phyloP scores from a whole-genome alignment of 1,140 invertebrate species.

The Bombus superbus region DNA sequence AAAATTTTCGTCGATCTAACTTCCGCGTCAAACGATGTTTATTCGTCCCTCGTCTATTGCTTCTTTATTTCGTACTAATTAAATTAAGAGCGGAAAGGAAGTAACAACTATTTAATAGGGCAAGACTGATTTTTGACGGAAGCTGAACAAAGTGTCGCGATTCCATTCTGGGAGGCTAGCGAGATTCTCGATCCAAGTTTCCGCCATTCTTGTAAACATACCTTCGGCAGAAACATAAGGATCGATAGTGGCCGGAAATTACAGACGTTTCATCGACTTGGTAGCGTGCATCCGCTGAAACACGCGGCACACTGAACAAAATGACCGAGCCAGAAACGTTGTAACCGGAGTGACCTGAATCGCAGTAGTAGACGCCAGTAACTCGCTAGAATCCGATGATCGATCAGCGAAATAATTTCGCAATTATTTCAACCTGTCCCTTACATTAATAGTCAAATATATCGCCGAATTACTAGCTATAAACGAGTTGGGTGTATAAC shows the following conservation, averaged over 20 bases:
- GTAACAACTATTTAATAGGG: no score
- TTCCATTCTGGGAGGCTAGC: not conserved
- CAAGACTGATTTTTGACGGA: not conserved
- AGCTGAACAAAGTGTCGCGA: not conserved
- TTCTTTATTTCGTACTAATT: no score
- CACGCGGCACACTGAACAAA: conserved; percentile 1
- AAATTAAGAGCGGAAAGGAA: no score
- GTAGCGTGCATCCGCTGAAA: conserved; percentile 17
- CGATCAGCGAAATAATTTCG: conserved; percentile 37
- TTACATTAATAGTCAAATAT: not conserved
- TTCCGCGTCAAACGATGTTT: no score
- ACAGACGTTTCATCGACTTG: conserved; percentile 49
- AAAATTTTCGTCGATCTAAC: not conserved
- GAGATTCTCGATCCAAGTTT: not conserved
- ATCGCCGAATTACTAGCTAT: not conserved
- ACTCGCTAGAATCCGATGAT: conserved; percentile 5
- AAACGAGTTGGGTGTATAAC: not conserved
- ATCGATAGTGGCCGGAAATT: conserved; percentile 46
- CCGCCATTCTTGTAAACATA: conserved; percentile 33
- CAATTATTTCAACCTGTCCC: conserved; percentile 17
- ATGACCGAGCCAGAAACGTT: not conserved
- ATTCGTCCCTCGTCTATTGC: no score
- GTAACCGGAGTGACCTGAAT: conserved; percentile 19
- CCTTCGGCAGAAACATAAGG: conserved; percentile 30
- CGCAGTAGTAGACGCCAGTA: not conserved